phyloP scores from a whole-genome alignment of 2,113 vertebrate species.

The Oriolus oriolus region DNA sequence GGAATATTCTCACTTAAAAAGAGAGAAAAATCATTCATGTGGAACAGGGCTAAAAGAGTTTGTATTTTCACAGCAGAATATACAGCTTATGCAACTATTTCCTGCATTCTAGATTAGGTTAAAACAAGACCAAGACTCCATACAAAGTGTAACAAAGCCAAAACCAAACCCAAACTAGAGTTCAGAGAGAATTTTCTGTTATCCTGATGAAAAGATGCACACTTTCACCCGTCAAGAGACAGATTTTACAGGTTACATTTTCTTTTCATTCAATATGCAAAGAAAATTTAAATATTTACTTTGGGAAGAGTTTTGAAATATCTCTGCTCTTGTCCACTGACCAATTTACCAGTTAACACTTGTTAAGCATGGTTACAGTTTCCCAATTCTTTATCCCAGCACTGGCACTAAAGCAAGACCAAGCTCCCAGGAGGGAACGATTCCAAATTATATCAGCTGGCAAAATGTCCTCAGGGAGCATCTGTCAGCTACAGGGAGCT shows the following conservation, averaged over 20 bases:
- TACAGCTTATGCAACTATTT: background rate
- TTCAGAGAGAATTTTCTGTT: background rate
- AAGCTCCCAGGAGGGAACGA: background rate
- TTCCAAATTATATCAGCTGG: conserved; percentile 7
- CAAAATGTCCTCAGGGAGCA: conserved; percentile 20
- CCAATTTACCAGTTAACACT: background rate
- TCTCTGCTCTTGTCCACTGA: background rate
- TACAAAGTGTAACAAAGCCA: background rate
- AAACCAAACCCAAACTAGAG: background rate
- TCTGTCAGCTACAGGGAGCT: conserved; percentile 10
- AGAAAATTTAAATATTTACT: background rate
- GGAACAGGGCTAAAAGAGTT: background rate
- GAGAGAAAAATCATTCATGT: background rate
- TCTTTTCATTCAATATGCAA: background rate
- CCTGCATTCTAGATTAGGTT: background rate
- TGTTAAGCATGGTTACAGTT: background rate
- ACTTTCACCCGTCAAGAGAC: background rate
- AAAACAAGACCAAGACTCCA: background rate
- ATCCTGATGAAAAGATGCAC: background rate
- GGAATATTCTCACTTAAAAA: background rate
- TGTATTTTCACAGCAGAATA: background rate
- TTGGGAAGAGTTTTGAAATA: background rate
- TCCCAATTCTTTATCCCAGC: background rate
- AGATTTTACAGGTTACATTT: background rate
- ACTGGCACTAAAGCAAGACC: background rate